Base-by-base conservation (phyloP, 2,113 vertebrate species). In the Hypomesus transpacificus region DNA sequence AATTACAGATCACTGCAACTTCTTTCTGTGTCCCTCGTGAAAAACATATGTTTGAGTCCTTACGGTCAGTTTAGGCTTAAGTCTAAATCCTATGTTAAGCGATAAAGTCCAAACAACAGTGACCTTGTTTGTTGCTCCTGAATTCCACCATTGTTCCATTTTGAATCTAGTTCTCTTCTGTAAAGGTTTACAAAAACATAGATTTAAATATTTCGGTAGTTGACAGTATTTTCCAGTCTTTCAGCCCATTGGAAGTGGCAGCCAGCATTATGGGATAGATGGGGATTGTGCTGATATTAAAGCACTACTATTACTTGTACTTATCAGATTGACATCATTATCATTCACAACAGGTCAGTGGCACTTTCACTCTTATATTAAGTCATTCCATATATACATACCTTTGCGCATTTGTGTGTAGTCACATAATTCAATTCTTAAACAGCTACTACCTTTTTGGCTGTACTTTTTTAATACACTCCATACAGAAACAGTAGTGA, bases 281-380 rank as follows among this genome's bases (percentile, higher is more conserved):
- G 39, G 24, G 53, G 70, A 61, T 69, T 75, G 61, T 73, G 67
- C 21, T 71, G 34, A 58, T 76, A 14, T 46, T 69, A 13, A 21
- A 69, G 20, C 52, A 28, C 69, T n/a, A 56, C 61, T 70, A 62
- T 9, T n/a, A 78, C 50, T 82, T 31, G 53, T 71, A 77, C 71
- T 74, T 22, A 80, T 64, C 39, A 76, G 77, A 70, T 76, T 73
- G 66, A 66, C 39, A 75, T 71, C n/a, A 26, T 34, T 51, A 78
- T 77, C 82, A 76, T 78, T 79, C 73, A 65, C 79, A 62, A 62
- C 79, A 62, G 53, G 73, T 75, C 70, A 63, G 61, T 76, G 69
- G 51, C 57, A 68, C 75, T 64, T 76, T 34, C 28, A 68, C 72
- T 66, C 51, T 58, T 26, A 65, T 51, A 65, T 53, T 63, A 17